phyloP scores from a whole-genome alignment of 1,140 invertebrate species.

The Pogonomyrmex barbatus region DNA sequence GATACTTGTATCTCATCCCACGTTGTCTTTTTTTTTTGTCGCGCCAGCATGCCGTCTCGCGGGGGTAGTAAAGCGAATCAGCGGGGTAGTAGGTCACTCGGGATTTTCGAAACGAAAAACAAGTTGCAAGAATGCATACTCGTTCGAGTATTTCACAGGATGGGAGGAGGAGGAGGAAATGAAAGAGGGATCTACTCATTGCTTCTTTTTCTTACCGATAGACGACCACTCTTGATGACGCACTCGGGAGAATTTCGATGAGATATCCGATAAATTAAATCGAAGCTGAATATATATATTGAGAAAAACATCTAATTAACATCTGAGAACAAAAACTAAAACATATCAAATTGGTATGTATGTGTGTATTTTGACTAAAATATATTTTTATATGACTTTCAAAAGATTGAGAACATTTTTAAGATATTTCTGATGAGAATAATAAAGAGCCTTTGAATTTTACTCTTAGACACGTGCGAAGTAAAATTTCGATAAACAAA shows the following conservation, averaged over 20 bases:
- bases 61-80: slow-evolving; percentile 80
- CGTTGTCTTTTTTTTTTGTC: slow-evolving; percentile 72
- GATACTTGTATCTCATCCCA: slow-evolving; percentile 2
- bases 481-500: not conserved
- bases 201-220: not conserved
- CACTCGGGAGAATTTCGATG: not conserved
- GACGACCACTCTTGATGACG: not conserved
- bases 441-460: not conserved
- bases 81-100: slow-evolving; percentile 83
- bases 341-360: not conserved
- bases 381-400: not conserved
- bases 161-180: slow-evolving; percentile 37
- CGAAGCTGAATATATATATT: not conserved
- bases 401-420: not conserved
- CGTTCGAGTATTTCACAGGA: slow-evolving; percentile 23
- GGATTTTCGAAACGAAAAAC: slow-evolving; percentile 79
- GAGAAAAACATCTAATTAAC: not conserved
- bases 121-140: slow-evolving; percentile 51
- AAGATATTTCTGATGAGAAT: not conserved
- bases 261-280: not conserved
- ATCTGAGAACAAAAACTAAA: not conserved
- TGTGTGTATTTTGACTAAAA: not conserved
- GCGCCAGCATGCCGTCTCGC: slow-evolving; percentile 62
- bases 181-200: slow-evolving; percentile 72
- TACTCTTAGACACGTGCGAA: not conserved